Evolutionary conservation across 2,888 invertebrate species (phyloP), one percentile per base, ranked within the genome.

Genomic region (Girardia tigrina): DNA sequence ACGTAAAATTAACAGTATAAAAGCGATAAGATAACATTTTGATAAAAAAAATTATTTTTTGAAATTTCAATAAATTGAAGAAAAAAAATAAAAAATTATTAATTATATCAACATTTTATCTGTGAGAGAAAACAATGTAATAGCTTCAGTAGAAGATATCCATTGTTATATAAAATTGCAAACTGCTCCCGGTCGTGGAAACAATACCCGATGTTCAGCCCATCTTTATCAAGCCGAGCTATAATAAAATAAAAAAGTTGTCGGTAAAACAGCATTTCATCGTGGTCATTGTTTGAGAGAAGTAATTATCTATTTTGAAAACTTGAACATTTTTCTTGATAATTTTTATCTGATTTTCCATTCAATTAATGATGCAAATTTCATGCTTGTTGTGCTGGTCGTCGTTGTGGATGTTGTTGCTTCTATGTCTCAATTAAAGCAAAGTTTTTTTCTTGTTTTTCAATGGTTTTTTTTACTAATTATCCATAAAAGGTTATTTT

Each of bases 181-280:
- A 56, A 56, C 56, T 56, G 56, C 56, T 23, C 56, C n/a, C 23
- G 56, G 56, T 56, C 23, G n/a, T 23, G n/a, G 56, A 56, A 56
- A 56, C 56, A 56, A 56, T 56, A 56, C 56, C 56, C 23, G 56
- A 56, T 56, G 56, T 56, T 56, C 56, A 56, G 56, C 56, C 56
- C 56, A 56, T 56, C 56, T 56, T 23, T 56, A 56, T 56, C 56
- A 56, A 56, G 56, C 56, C 56, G 56, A 56, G 56, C 56, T 56
- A 23, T 56, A 56, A 20, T 56, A 56, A 56, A 56, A 56, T 8
- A 8, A 56, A n/a, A 56, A 56, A 56, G n/a, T 56, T 56, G 56
- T 56, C 56, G 56, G 56, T 56, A 56, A n/a, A 56, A 56, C 56
- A 56, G 56, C 56, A 56, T 56, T 56, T 56, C 56, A 56, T 56